Percentiles rank a stretch among this genome's conserved stretches.
phyloP scores from a whole-genome alignment of 2,797 vertebrate genomes.

The Cottoperca gobio region DNA sequence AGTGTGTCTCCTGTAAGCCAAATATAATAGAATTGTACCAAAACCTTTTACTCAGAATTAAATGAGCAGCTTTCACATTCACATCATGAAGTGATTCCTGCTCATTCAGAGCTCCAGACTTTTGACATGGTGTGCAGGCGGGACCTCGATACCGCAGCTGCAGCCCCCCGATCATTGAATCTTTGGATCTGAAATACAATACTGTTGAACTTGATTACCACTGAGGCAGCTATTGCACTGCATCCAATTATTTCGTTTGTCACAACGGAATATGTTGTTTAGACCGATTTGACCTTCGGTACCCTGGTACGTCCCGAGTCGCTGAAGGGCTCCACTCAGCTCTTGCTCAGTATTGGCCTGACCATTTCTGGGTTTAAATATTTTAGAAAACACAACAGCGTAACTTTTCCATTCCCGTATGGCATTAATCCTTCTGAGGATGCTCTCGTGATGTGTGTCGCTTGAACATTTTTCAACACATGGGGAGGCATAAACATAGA shows the following conservation, averaged over 20 bases:
- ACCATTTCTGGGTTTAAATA: accelerated
- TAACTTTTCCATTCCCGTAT: not conserved
- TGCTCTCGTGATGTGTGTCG: accelerated
- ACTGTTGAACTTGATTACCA: accelerated
- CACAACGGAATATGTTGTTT: not conserved
- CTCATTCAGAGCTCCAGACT: too few species aligned
- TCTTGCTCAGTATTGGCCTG: accelerated
- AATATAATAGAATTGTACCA: too few species aligned
- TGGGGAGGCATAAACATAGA: not conserved
- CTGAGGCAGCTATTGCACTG: not conserved
- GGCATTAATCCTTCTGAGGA: accelerated
- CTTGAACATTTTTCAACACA: not conserved
- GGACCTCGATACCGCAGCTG: too few species aligned
- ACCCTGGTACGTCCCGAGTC: accelerated
- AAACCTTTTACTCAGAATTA: too few species aligned
- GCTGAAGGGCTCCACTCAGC: not conserved
- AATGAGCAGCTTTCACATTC: too few species aligned
- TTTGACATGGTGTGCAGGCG: too few species aligned
- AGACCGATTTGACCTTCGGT: accelerated
- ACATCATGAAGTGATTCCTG: too few species aligned
- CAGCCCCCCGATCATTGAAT: too few species aligned
- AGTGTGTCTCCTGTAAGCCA: too few species aligned
- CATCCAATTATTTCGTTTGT: accelerated
- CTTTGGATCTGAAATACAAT: not conserved
- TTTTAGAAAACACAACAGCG: slow-evolving; percentile 2